Evolutionary conservation across 2,797 vertebrate species (phyloP), one percentile per base, ranked within the genome.

Genomic region (Sebastes hubbsi): DNA sequence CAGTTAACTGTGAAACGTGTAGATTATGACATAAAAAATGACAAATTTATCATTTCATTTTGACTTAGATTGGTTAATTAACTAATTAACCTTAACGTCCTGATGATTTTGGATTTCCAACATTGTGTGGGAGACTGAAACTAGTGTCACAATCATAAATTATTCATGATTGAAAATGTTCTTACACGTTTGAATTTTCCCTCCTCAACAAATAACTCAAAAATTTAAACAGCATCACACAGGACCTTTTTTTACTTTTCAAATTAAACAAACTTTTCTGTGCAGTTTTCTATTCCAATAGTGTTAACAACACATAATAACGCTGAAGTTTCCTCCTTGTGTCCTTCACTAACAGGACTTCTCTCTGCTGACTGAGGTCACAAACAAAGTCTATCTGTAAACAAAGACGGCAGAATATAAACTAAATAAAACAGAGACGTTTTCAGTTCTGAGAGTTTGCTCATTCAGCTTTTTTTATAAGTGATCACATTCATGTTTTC

Each of bases 381-480:
- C 62, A 27, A 42, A 22, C 25, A 30, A 30, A 30, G 29, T 30
- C 29, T 32, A 18, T n/a, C 80, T 29, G 64, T 32, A 34, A 34
- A 64, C 54, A 65, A 60, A 78, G 34, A 10, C 32, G 46, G 24
- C 60, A 55, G 27, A 75, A 52, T 38, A 62, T 42, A 12, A 80
- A 58, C 29, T 20, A 36, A 54, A 60, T 58, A 4, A 67, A 32
- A 27, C 49, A n/a, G 16, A 74, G 46, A 24, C 20, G 0, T 64
- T 30, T 11, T 36, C 4, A 34, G 16, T 71, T 29, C 11, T 8
- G 5, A n/a, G 34, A 34, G 56, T 12, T 11, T 66, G 75, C n/a
- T 11, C 20, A 71, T 66, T 80, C 34, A 20, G n/a, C 62, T 54
- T 68, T 78, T 68, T 80, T 62, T 20, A 16, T 16, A 29, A 60